phyloP scores from a whole-genome alignment of 2,113 vertebrate species.

The Stegastes partitus region DNA sequence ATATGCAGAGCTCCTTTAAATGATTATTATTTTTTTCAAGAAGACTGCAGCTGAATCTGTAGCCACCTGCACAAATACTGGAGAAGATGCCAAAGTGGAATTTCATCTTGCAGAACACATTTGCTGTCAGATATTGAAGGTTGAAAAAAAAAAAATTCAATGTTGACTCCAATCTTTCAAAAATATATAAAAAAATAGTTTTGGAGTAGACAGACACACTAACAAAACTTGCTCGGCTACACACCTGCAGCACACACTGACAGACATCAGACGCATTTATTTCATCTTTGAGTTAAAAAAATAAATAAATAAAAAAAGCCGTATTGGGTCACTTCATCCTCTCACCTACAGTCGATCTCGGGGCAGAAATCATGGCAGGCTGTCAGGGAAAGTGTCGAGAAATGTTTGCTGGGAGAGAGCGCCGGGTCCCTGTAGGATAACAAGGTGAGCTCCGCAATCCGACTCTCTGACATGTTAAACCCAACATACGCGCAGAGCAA shows the following conservation, averaged over 20 bases:
- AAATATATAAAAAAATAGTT: slow-evolving; percentile 32
- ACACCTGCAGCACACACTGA: slow-evolving; percentile 9
- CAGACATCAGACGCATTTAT: slow-evolving; percentile 48
- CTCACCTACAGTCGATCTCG: slow-evolving; percentile 35
- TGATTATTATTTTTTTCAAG: neutral
- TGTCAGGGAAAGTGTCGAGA: slow-evolving; percentile 63
- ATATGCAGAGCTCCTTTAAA: no score
- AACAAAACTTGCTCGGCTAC: neutral
- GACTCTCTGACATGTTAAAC: slow-evolving; percentile 60
- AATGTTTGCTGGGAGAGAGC: slow-evolving; percentile 58
- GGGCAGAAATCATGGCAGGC: slow-evolving; percentile 62
- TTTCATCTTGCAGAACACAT: slow-evolving; percentile 31
- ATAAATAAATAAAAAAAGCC: neutral
- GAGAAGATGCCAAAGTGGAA: slow-evolving; percentile 11
- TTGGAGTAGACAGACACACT: slow-evolving; percentile 12
- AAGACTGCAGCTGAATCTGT: no score
- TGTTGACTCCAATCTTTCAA: slow-evolving; percentile 33
- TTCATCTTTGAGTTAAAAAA: neutral
- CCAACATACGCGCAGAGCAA: slow-evolving; percentile 38
- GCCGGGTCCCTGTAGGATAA: slow-evolving; percentile 44
- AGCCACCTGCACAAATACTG: neutral
- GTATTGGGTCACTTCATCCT: slow-evolving; percentile 61
- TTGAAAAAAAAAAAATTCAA: slow-evolving; percentile 23
- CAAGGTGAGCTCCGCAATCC: slow-evolving; percentile 49
- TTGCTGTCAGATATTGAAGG: slow-evolving; percentile 13